phyloP scores from a whole-genome alignment of 2,888 invertebrate genomes.

The Pedicia rivosa region DNA sequence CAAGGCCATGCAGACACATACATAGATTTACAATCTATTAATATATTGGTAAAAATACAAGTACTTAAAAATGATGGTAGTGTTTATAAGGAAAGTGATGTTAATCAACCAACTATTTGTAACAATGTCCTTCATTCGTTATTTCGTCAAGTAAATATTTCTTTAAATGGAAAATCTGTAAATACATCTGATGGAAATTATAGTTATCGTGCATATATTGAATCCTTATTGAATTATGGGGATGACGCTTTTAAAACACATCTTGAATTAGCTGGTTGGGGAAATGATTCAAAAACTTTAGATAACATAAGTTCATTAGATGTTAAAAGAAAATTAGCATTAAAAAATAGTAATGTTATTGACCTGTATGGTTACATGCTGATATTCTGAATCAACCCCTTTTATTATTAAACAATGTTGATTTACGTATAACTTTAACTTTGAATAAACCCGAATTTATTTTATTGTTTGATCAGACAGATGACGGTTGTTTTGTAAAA shows the following conservation, averaged over 20 bases:
- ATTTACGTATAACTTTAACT: constrained; percentile 1
- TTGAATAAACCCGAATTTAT: constrained; percentile 4
- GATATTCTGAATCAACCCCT: constrained; percentile 6
- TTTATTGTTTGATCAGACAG: constrained; percentile 1
- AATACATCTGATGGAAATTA: constrained; percentile 6
- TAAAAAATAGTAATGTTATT: neutral
- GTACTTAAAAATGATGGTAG: neutral
- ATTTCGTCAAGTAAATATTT: constrained; percentile 6
- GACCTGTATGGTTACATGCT: constrained; percentile 3
- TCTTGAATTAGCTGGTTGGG: constrained; percentile 1
- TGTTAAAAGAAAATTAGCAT: neutral
- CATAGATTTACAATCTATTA: neutral
- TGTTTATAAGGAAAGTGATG: neutral
- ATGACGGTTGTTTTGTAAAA: neutral
- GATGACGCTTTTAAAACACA: too few relatives aligned
- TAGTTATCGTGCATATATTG: constrained; percentile 7
- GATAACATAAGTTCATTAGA: neutral
- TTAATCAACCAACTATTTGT: neutral
- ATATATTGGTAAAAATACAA: neutral
- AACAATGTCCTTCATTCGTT: constrained; percentile 5
- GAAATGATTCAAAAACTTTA: neutral
- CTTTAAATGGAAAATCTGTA: constrained; percentile 9
- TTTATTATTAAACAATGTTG: constrained; percentile 6
- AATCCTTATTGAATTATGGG: constrained; percentile 7
- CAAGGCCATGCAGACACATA: neutral